Base-by-base conservation (phyloP, 2,113 vertebrate species). In the Pachypanchax playfairii region DNA sequence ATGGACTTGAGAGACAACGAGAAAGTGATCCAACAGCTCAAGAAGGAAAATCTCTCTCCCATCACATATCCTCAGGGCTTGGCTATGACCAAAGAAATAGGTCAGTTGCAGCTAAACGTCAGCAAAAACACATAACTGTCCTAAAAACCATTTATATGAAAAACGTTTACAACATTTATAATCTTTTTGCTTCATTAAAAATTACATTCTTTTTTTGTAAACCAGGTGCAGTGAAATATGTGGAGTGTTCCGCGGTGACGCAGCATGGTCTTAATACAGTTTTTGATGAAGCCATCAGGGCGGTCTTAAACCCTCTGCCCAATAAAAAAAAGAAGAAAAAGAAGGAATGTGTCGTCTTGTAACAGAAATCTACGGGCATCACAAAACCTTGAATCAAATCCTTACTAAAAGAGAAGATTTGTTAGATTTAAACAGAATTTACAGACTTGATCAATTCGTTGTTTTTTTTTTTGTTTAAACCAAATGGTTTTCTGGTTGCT, bases 21-120 rank as follows among this genome's bases (percentile, higher is more conserved):
- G 89, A 96, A 98, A 90, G 97, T 95, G 0, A 96, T 98, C 13
- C 96, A 99, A 46, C 97, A 98, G 53, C 93, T 10, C 68, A 98
- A 95, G 87, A 96, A 99, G 88, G 98, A 99, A 93, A 98, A 99
- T 64, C 93, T 98, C 62, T 93, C 93, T 8, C 97, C 97, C 6
- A 99, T 99, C 81, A 98, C 95, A 79, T 99, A 98, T 84, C 96
- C 95, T 0, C 97, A 99, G 88, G 97, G 97, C 73, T 85, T 99
- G 42, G 96, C 96, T 73, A 98, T 99, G 97, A 96, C 97, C 1
- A 98, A 99, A 88, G 97, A 99, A 93, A 99, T 99, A 1, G 96
- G 97, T 99, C 39, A 42, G 6, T 42, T 18, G 3, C 9, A 10
- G 39, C 39, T 42, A 6, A n/a, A n/a, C n/a, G n/a, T n/a, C n/a